Evolutionary conservation across 2,797 vertebrate species (phyloP).

Genomic region (Lagodon rhomboides): DNA sequence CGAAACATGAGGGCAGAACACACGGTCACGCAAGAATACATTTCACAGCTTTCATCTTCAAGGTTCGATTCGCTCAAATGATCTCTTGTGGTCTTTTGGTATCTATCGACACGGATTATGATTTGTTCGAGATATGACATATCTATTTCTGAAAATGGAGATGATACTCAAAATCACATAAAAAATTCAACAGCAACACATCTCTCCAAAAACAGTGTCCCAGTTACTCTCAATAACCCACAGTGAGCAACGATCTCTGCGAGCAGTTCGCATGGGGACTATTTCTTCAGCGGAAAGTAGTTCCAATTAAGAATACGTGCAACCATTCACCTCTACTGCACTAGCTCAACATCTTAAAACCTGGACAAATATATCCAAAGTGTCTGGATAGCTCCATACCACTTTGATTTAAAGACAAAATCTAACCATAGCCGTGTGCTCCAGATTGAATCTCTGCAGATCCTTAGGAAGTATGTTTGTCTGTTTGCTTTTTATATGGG

Average conservation of each 20-base stretch:
- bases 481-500: neutral
- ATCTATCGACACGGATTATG: neutral
- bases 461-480: neutral
- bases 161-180: neutral
- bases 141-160: neutral
- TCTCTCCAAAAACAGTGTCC: neutral
- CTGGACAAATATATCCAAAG: neutral
- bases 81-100: neutral
- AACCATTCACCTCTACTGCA: neutral
- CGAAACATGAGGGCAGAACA: conserved; percentile 60
- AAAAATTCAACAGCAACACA: neutral
- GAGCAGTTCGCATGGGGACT: neutral
- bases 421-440: neutral
- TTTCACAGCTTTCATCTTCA: neutral
- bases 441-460: neutral
- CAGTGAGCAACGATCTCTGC: too few species aligned
- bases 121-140: neutral
- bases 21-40: neutral
- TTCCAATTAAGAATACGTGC: neutral
- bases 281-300: neutral
- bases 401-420: too few species aligned
- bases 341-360: neutral
- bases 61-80: neutral
- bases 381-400: neutral
- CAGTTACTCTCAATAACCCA: neutral